phyloP scores from a whole-genome alignment of 1,140 invertebrate genomes.

The Drosophila watanabei region DNA sequence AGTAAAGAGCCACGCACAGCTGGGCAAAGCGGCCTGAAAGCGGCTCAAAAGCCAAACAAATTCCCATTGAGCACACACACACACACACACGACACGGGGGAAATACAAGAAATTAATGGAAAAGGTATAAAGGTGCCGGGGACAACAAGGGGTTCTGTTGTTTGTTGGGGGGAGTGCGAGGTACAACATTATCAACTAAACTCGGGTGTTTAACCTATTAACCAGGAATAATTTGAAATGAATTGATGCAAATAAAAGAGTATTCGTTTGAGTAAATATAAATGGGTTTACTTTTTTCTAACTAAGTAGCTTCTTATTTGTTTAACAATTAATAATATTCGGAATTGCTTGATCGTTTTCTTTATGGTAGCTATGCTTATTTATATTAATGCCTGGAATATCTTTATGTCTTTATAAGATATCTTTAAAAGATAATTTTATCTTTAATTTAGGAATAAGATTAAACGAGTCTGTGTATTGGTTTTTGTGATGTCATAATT shows the following conservation, averaged over 20 bases:
- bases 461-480: no score
- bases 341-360: not conserved
- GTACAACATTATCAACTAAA: not conserved
- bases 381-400: no score
- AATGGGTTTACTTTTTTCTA: not conserved
- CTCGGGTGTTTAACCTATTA: not conserved
- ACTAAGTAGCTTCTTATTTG: not conserved
- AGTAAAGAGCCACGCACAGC: conserved; percentile 50
- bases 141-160: not conserved
- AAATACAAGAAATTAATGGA: conserved; percentile 2
- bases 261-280: not conserved
- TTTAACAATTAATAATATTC: not conserved
- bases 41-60: conserved; percentile 54
- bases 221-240: not conserved
- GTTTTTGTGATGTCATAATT: no score
- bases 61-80: conserved; percentile 49
- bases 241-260: not conserved
- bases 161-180: not conserved
- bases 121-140: not conserved
- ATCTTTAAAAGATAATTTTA: no score
- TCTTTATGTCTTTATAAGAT: no score
- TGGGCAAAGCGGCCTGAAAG: conserved; percentile 34
- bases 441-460: no score
- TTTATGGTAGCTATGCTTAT: not conserved
- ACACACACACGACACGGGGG: not conserved